phyloP scores from a whole-genome alignment of 2,797 vertebrate species.

The Sarcophilus harrisii region DNA sequence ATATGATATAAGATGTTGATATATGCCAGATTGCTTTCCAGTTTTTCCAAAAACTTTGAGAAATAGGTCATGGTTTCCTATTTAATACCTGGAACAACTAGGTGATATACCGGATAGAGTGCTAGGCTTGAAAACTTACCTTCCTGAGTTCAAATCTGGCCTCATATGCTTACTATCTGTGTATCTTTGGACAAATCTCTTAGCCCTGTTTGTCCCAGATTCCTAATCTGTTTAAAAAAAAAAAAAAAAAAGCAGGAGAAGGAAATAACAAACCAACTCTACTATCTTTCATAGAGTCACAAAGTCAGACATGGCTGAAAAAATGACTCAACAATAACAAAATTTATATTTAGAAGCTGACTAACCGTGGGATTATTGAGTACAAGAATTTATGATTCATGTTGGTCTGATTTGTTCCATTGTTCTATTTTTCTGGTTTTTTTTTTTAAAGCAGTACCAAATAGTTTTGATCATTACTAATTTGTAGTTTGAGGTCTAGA shows the following conservation, averaged over 20 bases:
- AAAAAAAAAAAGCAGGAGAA: background rate
- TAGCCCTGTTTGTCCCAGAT: background rate
- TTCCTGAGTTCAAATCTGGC: background rate
- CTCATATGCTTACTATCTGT: background rate
- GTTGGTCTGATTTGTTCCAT: background rate
- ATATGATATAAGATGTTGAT: too few species aligned
- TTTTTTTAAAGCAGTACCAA: background rate
- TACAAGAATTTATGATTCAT: background rate
- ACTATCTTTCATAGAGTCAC: background rate
- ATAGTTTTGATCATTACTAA: background rate
- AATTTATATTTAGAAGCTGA: background rate
- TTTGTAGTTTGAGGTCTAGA: background rate
- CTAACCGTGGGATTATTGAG: background rate
- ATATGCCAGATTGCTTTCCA: too few species aligned
- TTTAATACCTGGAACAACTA: too few species aligned
- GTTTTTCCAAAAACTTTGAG: too few species aligned
- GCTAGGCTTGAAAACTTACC: background rate
- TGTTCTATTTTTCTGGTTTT: background rate
- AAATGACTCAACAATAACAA: background rate
- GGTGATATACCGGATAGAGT: too few species aligned
- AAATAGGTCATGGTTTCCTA: too few species aligned
- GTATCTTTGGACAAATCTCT: background rate
- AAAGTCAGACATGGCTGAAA: background rate
- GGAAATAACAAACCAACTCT: background rate
- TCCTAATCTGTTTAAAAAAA: background rate